phyloP scores from a whole-genome alignment of 2,797 vertebrate species.

The Cossypha dichroa region DNA sequence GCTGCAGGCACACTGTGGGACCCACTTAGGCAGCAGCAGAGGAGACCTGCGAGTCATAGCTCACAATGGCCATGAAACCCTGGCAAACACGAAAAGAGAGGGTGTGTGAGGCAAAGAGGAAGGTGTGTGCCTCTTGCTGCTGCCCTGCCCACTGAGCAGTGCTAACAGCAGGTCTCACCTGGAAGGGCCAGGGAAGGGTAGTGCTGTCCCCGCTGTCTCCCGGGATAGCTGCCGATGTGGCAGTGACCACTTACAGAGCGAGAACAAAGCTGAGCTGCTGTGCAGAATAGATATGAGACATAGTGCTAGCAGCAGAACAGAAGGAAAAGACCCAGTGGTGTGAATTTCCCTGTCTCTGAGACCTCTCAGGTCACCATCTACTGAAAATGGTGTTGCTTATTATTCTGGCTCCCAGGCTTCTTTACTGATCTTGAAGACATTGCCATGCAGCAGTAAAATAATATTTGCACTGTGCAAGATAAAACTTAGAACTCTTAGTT shows the following conservation, averaged over 20 bases:
- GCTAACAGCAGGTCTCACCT: not conserved
- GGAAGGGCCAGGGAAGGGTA: not conserved
- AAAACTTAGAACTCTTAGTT: not conserved
- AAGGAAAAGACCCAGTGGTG: not conserved
- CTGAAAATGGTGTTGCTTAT: not conserved
- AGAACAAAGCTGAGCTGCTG: not conserved
- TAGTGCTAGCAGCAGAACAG: not conserved
- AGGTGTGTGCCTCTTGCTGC: not conserved
- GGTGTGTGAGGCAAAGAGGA: not conserved
- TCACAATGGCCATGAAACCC: not conserved
- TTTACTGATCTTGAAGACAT: not conserved
- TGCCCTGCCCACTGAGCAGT: rapidly evolving
- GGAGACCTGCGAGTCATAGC: not conserved
- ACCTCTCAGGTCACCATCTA: not conserved
- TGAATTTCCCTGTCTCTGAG: not conserved
- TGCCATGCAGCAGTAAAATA: constrained; percentile 1
- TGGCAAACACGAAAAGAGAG: not conserved
- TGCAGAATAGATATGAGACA: not conserved
- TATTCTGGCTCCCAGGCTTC: not conserved
- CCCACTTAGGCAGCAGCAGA: not conserved
- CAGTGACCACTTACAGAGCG: not conserved
- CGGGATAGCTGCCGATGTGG: not conserved
- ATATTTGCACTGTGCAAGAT: not conserved
- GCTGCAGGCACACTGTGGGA: rapidly evolving
- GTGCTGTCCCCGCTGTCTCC: not conserved